A percentile compares a stretch with the other conserved stretches of the same genome.
Evolutionary conservation across 2,797 vertebrate species (phyloP).

Genomic region (Mormyrus proboscirostris): DNA sequence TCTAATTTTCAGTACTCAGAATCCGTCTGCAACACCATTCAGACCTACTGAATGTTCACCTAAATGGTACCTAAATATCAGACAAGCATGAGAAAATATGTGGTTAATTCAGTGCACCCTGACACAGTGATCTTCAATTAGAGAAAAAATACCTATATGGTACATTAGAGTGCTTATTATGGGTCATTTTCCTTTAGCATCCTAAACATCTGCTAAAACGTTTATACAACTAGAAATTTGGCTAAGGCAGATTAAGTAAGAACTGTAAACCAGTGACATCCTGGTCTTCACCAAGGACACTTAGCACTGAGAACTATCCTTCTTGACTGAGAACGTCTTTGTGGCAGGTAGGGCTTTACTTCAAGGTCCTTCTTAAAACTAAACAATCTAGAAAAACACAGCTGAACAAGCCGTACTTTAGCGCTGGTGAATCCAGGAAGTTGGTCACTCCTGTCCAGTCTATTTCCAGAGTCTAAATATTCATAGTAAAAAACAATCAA

Average conservation of each 20-base stretch:
- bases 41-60: not conserved
- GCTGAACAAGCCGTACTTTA: conserved; percentile 64
- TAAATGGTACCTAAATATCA: not conserved
- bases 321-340: not conserved
- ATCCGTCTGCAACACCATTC: not conserved
- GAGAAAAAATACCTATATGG: not conserved
- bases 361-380: too few species aligned
- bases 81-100: not conserved
- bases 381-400: not conserved
- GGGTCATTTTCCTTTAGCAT: not conserved
- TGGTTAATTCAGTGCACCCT: not conserved
- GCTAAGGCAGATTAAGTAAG: not conserved
- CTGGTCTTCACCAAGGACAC: not conserved
- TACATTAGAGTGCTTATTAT: not conserved
- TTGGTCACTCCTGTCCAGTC: conserved; percentile 94
- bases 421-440: conserved; percentile 77
- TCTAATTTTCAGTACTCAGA: not conserved
- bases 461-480: conserved; percentile 66
- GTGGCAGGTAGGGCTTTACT: not conserved
- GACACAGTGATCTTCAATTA: not conserved
- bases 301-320: not conserved
- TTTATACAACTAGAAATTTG: not conserved
- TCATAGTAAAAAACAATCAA: conserved; percentile 7
- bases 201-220: not conserved
- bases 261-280: not conserved